phyloP scores from a whole-genome alignment of 2,113 vertebrate species.

The Glaucomys volans region DNA sequence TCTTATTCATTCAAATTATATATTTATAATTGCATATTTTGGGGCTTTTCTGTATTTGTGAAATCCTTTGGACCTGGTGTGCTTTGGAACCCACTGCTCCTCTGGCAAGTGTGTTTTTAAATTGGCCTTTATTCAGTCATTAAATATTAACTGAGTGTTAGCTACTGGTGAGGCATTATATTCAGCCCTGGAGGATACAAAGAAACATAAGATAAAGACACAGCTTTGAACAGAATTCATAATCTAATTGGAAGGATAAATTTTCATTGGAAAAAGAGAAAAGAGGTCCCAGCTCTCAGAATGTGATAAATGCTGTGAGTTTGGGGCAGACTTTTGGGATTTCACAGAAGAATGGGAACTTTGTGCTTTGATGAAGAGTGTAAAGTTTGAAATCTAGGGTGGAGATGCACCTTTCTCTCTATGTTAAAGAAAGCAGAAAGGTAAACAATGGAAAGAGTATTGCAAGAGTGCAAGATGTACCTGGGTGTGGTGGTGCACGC shows the following conservation, averaged over 20 bases:
- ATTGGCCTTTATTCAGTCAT: constrained; percentile 64
- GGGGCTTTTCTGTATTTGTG: neutral
- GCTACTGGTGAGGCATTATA: constrained; percentile 39
- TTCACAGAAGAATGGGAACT: neutral
- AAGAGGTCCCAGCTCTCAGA: neutral
- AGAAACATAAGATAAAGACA: constrained; percentile 58
- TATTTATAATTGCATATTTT: constrained; percentile 49
- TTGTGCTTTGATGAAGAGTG: neutral
- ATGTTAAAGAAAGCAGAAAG: neutral
- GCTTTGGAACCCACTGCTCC: constrained; percentile 5
- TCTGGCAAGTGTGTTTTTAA: constrained; percentile 24
- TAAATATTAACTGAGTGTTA: constrained; percentile 73
- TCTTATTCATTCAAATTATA: neutral
- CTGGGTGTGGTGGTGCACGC: no score
- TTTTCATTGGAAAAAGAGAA: constrained; percentile 8
- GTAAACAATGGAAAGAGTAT: neutral
- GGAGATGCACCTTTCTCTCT: neutral
- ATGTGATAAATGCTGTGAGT: neutral
- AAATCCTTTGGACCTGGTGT: constrained; percentile 30
- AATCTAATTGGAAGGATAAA: constrained; percentile 33
- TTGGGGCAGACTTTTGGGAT: neutral
- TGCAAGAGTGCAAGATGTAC: neutral
- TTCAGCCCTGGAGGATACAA: constrained; percentile 32
- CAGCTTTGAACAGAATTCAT: constrained; percentile 56
- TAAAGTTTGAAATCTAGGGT: neutral